Evolutionary conservation across 2,797 vertebrate species (phyloP), one percentile per base, ranked within the genome.

Genomic region (Labeo calbasu): DNA sequence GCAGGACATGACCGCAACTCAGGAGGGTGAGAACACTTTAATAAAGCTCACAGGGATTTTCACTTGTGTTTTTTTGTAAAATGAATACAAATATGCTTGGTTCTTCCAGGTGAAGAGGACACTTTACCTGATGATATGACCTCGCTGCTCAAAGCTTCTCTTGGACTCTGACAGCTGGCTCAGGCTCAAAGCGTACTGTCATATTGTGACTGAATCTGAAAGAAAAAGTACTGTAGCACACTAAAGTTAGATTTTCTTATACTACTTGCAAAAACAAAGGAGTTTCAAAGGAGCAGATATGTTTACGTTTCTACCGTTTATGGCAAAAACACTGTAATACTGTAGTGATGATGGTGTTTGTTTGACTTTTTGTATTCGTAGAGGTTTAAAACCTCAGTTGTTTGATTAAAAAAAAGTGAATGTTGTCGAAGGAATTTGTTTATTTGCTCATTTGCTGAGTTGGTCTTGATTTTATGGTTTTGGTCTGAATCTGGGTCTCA

Each of bases 1-100:
- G 75, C 95, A 97, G 91, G 96, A 97, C 84, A 96, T 97, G 96
- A 96, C 96, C 5, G 93, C 95, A 36, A 83, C 92, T 28, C 94
- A 96, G 89, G 87, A 93, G 88, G 95, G 96, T 96, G 89, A 90
- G 86, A 55, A 57, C 36, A 46, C 17, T 51, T 82, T 50, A 57
- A 32, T 43, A 28, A 70, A 71, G 36, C 59, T 14, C 13, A 46
- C 36, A 23, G 48, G 36, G 23, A 69, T 59, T 85, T 81, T 72
- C 48, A 21, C 13, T 3, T 11, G n/a, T 65, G 46, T 25, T 63
- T 68, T 21, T 63, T 57, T n/a, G 28, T 53, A 14, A 36, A 32
- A 25, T 51, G 0, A 75, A 36, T 23, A 23, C 21, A 17, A n/a
- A 59, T 53, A 17, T 63, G 69, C 10, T 73, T 71, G 15, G 23